A percentile compares a stretch with the other conserved stretches of the same genome.
Evolutionary conservation across 2,113 vertebrate genomes (phyloP).

Genomic region (Phyllopteryx taeniolatus): DNA sequence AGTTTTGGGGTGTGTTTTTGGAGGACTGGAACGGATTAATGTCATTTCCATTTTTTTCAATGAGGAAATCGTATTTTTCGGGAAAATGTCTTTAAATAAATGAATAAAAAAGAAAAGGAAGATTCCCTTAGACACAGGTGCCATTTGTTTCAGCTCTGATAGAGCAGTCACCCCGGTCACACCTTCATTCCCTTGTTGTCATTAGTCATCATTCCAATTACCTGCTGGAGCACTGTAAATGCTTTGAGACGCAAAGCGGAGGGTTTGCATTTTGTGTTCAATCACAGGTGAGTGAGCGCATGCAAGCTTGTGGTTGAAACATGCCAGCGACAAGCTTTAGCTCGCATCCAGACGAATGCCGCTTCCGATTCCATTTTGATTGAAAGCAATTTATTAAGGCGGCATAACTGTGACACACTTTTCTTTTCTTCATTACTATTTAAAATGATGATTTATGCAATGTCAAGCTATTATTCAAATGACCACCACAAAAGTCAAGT

Average conservation of each 20-base stretch:
- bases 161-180: neutral
- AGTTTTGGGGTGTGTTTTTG: too few species aligned
- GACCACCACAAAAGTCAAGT: neutral
- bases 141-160: too few species aligned
- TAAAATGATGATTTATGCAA: too few species aligned
- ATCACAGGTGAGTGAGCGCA: conserved; percentile 37
- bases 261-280: conserved; percentile 36
- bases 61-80: too few species aligned
- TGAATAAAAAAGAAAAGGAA: too few species aligned
- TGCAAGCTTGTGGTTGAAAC: conserved; percentile 57
- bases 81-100: too few species aligned
- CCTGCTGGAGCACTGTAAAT: conserved; percentile 29
- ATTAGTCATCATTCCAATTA: conserved; percentile 2
- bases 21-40: too few species aligned
- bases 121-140: too few species aligned
- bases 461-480: neutral
- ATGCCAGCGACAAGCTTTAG: conserved; percentile 25
- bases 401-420: neutral
- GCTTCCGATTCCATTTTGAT: conserved; percentile 1
- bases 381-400: neutral
- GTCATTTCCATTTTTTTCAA: too few species aligned
- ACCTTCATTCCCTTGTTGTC: neutral
- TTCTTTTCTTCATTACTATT: too few species aligned
- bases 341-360: conserved; percentile 16
- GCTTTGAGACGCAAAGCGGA: conserved; percentile 32